Evolutionary conservation across 2,113 vertebrate species (phyloP).

Genomic region (Terrapene triunguis): DNA sequence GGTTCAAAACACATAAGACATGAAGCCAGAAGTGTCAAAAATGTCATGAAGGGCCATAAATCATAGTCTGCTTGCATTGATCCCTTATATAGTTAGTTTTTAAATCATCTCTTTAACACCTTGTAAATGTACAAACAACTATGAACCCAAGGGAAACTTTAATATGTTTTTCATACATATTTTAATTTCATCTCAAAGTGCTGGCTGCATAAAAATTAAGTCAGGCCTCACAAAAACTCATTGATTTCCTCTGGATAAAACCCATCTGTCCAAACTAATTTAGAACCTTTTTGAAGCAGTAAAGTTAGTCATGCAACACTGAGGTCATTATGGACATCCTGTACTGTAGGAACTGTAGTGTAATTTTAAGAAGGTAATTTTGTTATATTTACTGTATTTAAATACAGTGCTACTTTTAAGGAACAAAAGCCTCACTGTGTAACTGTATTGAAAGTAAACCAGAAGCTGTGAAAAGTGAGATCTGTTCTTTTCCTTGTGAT

Average conservation of each 20-base stretch:
- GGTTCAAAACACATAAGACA: slow-evolving; percentile 86
- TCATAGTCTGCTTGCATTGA: slow-evolving; percentile 86
- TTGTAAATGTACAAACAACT: slow-evolving; percentile 88
- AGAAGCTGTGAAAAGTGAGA: slow-evolving; percentile 89
- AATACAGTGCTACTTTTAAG: slow-evolving; percentile 85
- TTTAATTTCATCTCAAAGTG: slow-evolving; percentile 91
- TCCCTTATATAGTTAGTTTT: slow-evolving; percentile 84
- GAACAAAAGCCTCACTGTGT: slow-evolving; percentile 88
- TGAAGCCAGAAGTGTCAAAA: slow-evolving; percentile 89
- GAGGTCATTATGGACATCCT: slow-evolving; percentile 84
- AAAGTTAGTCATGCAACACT: slow-evolving; percentile 87
- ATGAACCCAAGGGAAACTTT: slow-evolving; percentile 84
- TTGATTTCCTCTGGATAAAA: slow-evolving; percentile 90
- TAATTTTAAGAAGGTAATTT: slow-evolving; percentile 87
- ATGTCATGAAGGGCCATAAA: slow-evolving; percentile 92
- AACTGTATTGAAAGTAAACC: slow-evolving; percentile 85
- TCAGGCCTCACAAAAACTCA: slow-evolving; percentile 90
- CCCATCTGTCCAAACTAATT: slow-evolving; percentile 91
- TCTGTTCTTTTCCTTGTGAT: slow-evolving; percentile 87
- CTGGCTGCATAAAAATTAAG: slow-evolving; percentile 88
- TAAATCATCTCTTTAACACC: slow-evolving; percentile 88
- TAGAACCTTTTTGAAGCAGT: slow-evolving; percentile 82
- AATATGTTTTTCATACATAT: slow-evolving; percentile 95
- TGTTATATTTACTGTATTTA: slow-evolving; percentile 91
- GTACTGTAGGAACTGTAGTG: slow-evolving; percentile 83